phyloP scores from a whole-genome alignment of 2,113 vertebrate species.

The Helogale parvula region DNA sequence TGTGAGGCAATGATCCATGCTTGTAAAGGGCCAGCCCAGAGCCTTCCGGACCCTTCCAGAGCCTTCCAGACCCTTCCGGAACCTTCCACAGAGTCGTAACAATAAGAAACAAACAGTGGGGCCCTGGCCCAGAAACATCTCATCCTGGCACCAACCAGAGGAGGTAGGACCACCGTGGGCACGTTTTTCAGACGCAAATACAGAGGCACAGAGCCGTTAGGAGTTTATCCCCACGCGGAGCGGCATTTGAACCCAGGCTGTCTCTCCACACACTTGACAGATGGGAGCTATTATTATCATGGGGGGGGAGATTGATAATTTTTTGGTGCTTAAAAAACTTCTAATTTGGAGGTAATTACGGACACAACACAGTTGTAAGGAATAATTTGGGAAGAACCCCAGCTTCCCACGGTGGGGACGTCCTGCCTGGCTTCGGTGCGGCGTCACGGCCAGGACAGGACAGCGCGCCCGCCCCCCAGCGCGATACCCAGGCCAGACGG shows the following conservation, averaged over 20 bases:
- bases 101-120: not conserved
- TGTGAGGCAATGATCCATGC: not conserved
- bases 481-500: fast-evolving
- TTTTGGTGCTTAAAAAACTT: not conserved
- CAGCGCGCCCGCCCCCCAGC: not conserved
- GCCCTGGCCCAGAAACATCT: too few relatives aligned
- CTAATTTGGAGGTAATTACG: not conserved
- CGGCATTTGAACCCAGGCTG: not conserved
- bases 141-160: not conserved
- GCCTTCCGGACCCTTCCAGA: not conserved
- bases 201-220: not conserved
- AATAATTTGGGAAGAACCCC: not conserved
- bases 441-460: not conserved
- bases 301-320: not conserved
- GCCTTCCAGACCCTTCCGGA: not conserved
- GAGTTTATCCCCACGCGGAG: not conserved
- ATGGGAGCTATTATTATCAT: not conserved
- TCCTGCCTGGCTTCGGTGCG: fast-evolving
- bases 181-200: not conserved
- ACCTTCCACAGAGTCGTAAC: not conserved
- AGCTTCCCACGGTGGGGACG: not conserved
- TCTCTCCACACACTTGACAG: not conserved
- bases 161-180: not conserved
- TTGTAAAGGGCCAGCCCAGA: not conserved
- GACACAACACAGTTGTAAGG: not conserved